Percentiles rank a stretch among this genome's conserved stretches.
These are phyloP conservation scores for Epizoanthus stellaris DNA, from an alignment of 92 coral and sea anemone genomes.

Conservation along the genomic window DNA sequence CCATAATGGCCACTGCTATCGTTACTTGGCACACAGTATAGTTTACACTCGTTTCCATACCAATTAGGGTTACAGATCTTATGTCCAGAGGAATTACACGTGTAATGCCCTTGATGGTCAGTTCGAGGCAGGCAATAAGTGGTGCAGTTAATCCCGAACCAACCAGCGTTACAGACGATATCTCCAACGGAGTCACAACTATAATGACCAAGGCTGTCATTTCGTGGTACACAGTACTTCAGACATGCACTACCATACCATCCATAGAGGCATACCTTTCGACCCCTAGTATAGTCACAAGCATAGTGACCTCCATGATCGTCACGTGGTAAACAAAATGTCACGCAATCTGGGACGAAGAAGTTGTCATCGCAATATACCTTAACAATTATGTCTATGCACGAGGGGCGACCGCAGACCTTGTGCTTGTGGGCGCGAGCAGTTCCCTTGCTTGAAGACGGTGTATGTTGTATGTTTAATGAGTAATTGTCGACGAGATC, in stretches of 20 bases:
- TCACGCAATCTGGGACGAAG: constrained; percentile 75
- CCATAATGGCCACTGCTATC: constrained; percentile 27
- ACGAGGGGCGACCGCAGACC: constrained; percentile 59
- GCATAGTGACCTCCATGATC: constrained; percentile 74
- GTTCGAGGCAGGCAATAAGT: constrained; percentile 41
- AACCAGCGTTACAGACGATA: constrained; percentile 70
- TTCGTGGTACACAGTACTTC: constrained; percentile 41
- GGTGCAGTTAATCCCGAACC: constrained; percentile 71
- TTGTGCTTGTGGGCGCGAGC: constrained; percentile 42
- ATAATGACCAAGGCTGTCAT: constrained; percentile 66
- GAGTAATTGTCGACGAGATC: constrained; percentile 68
- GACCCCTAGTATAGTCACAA: constrained; percentile 69
- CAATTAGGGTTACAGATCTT: constrained; percentile 63
- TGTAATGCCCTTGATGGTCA: constrained; percentile 73
- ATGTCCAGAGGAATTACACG: constrained; percentile 58
- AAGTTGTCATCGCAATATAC: constrained; percentile 67
- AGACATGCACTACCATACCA: constrained; percentile 72
- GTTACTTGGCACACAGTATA: constrained; percentile 52
- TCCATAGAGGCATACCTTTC: constrained; percentile 59
- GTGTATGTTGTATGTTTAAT: constrained; percentile 45
- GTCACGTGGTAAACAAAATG: constrained; percentile 77
- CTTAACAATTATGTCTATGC: constrained; percentile 57
- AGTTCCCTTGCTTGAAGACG: constrained; percentile 31
- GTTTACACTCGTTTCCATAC: constrained; percentile 59
- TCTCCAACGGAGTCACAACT: constrained; percentile 71